Conservation (phyloP, 37 sponge, comb jelly and placozoan genomes). For the Cladorhizidae sp. region DNA sequence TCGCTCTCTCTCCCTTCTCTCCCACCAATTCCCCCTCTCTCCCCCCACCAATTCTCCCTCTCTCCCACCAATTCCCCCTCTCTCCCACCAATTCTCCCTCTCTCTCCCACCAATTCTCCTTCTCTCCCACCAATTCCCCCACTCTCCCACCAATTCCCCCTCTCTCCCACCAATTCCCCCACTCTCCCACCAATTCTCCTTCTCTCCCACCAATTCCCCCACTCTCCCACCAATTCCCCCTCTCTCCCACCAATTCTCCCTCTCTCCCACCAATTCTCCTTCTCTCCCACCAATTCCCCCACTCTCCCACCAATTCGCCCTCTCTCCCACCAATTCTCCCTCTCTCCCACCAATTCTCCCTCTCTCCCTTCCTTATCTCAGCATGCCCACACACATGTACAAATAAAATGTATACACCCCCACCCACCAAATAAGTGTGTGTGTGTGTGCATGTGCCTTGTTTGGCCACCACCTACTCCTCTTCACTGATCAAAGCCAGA, state of each 20-base stretch:
- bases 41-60: no score
- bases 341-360: neutral
- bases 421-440: no score
- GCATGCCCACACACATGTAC: neutral
- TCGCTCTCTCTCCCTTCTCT: no score
- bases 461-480: no score
- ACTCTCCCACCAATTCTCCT: neutral
- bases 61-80: conserved; percentile 35
- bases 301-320: neutral
- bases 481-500: no score
- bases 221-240: conserved; percentile 5
- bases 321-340: neutral
- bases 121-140: conserved; percentile 10
- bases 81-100: conserved; percentile 32
- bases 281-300: neutral
- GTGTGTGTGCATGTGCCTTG: no score
- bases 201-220: conserved; percentile 6
- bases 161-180: conserved; percentile 7
- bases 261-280: conserved; percentile 1
- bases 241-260: neutral
- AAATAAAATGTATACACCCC: no score
- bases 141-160: neutral
- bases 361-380: conserved; percentile 3
- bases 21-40: no score
- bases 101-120: conserved; percentile 15